phyloP scores from a whole-genome alignment of 2,888 invertebrate genomes.

The Drosophila birchii region DNA sequence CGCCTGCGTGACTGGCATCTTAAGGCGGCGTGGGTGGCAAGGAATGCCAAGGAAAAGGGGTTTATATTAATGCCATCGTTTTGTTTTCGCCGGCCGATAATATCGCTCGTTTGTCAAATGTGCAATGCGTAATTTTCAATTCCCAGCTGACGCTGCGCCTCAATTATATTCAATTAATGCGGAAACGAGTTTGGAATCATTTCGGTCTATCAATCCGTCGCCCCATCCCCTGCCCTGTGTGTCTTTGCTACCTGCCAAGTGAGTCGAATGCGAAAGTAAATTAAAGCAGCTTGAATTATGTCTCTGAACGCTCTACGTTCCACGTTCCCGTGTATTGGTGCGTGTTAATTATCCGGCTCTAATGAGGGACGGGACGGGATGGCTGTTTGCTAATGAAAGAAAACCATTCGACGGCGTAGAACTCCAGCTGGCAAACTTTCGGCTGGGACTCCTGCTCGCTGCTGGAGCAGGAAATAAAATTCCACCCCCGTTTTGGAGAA shows the following conservation, averaged over 20 bases:
- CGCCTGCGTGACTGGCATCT: conserved; percentile 48
- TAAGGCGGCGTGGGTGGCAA: conserved; percentile 22
- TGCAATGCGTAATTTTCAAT: conserved; percentile 62
- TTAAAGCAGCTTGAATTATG: conserved; percentile 46
- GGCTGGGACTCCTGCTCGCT: background rate
- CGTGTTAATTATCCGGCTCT: conserved; percentile 70
- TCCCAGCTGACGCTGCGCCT: conserved; percentile 12
- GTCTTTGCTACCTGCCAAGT: conserved; percentile 53
- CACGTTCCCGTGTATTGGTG: conserved; percentile 28
- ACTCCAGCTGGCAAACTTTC: conserved; percentile 58
- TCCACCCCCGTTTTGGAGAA: conserved; percentile 34
- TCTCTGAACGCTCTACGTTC: conserved; percentile 13
- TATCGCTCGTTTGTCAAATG: conserved; percentile 48
- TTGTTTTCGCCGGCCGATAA: conserved; percentile 29
- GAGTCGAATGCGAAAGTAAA: conserved; percentile 53
- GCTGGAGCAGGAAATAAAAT: conserved; percentile 40
- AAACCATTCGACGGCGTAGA: conserved; percentile 52
- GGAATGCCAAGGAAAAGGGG: conserved; percentile 11
- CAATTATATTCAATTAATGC: conserved; percentile 71
- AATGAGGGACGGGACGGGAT: conserved; percentile 60
- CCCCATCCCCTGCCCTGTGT: background rate
- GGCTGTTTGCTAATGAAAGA: conserved; percentile 67
- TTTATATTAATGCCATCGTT: conserved; percentile 49
- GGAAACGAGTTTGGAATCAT: conserved; percentile 56
- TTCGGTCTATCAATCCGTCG: conserved; percentile 47